A percentile compares a stretch with the other conserved stretches of the same genome.
phyloP scores from a whole-genome alignment of 2,888 invertebrate genomes.

The Drosophila koepferae region DNA sequence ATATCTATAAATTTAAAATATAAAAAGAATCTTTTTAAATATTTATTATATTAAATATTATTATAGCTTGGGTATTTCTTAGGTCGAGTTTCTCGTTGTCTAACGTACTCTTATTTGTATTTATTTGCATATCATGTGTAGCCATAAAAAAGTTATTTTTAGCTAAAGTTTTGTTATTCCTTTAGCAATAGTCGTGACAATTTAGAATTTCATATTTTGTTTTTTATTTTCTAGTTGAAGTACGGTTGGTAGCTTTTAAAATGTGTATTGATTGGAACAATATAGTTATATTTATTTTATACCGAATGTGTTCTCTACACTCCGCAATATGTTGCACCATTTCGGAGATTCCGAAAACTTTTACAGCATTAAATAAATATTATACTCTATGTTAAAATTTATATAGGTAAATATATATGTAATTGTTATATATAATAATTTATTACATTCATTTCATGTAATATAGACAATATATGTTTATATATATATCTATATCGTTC shows the following conservation, averaged over 20 bases:
- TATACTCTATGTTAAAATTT: neutral
- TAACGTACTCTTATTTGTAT: neutral
- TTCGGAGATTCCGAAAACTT: neutral
- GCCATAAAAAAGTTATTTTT: slow-evolving; percentile 18
- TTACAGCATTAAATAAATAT: neutral
- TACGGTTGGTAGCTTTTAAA: slow-evolving; percentile 10
- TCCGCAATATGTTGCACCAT: slow-evolving; percentile 11
- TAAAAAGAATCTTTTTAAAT: neutral
- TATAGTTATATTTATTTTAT: slow-evolving; percentile 15
- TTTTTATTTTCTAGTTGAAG: neutral
- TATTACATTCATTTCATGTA: neutral
- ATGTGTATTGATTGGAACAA: slow-evolving; percentile 22
- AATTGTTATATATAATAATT: neutral
- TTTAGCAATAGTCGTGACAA: slow-evolving; percentile 22
- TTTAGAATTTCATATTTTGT: slow-evolving; percentile 23
- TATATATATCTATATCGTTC: neutral
- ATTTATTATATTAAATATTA: neutral
- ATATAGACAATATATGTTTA: neutral
- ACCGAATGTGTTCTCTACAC: neutral
- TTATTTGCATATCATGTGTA: slow-evolving; percentile 17
- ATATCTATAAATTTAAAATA: neutral
- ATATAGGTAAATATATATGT: neutral
- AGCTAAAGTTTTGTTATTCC: slow-evolving; percentile 16
- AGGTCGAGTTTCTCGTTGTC: neutral
- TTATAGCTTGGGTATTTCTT: neutral